Evolutionary conservation across 1,140 invertebrate genomes (phyloP).

Genomic region (Streblospio benedicti): DNA sequence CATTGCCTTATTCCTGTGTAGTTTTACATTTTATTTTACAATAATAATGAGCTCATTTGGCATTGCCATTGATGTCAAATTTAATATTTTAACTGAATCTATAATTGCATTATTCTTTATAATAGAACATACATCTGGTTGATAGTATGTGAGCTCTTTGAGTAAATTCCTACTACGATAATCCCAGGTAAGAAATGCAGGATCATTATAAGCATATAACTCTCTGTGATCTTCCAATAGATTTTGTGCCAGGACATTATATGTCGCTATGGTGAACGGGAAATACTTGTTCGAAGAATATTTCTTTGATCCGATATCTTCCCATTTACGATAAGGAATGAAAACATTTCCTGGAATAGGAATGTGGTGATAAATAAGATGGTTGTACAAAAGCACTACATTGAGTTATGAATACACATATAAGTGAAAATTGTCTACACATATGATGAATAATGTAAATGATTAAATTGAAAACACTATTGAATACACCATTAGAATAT

Average conservation of each 20-base stretch:
- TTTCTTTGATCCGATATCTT: too few species aligned
- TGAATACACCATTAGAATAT: too few species aligned
- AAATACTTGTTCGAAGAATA: too few species aligned
- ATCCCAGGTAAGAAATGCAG: conserved; percentile 60
- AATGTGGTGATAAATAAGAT: too few species aligned
- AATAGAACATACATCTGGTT: conserved; percentile 63
- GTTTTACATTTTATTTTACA: not conserved
- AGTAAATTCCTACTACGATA: conserved; percentile 59
- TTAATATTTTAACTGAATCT: not conserved
- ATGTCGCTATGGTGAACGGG: conserved; percentile 47
- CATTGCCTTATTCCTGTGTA: not conserved
- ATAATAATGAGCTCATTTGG: not conserved
- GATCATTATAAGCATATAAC: conserved; percentile 61
- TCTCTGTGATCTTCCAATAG: conserved; percentile 64
- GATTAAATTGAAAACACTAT: too few species aligned
- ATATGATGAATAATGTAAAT: too few species aligned
- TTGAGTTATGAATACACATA: too few species aligned
- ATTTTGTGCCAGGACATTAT: conserved; percentile 80
- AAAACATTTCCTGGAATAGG: too few species aligned
- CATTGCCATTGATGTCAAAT: not conserved
- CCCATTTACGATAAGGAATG: too few species aligned
- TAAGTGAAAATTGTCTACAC: too few species aligned
- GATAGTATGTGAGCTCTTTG: conserved; percentile 59
- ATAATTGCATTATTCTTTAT: not conserved
- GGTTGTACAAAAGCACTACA: too few species aligned